Base-by-base conservation (phyloP, 1,140 invertebrate species). In the Cylas formicarius region DNA sequence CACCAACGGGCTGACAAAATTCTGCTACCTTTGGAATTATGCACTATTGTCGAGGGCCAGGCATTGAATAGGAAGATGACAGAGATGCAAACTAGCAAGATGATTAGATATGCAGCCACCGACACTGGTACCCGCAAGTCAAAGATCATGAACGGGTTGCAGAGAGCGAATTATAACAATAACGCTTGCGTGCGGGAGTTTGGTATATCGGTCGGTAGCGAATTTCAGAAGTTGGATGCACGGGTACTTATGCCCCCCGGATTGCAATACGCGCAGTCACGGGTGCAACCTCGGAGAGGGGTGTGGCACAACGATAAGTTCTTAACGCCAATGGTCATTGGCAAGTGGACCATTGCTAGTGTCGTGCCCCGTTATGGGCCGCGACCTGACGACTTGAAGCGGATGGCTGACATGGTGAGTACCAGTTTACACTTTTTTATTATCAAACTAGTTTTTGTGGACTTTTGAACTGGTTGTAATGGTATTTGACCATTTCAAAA, bases 71-170 rank as follows among this genome's bases (percentile, higher is more conserved):
- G 60, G 21, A 77, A 75, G 58, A 57, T 78, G 52, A 61, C 63
- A 31, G 74, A 77, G 28, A 48, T 24, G 0, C 82, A 86, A 62
- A 76, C 82, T 1, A 44, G 70, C 1, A 65, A 55, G 0, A 83
- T 87, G 80, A 82, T 88, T 1, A 63, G 53, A 32, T 65, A 56
- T 27, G 75, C 83, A 1, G 82, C 82, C 1, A 82, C 76, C 1
- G 54, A 65, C 4, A 76, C 83, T 0, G 53, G 68, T 2, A 58
- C 52, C 1, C 69, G 84, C 0, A 79, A 79, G 54, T 1, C 46
- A 0, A 84, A 79, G 57, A 86, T 86, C 17, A 64, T 74, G 53
- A 59, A 74, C 6, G 64, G 75, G 9, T 70, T 83, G 18, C 50
- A 55, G 23, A 61, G 57, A 8, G 63, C 69, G 3, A 46, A 67